Evolutionary conservation across 2,888 invertebrate genomes (phyloP).

Genomic region (Aromia moschata): DNA sequence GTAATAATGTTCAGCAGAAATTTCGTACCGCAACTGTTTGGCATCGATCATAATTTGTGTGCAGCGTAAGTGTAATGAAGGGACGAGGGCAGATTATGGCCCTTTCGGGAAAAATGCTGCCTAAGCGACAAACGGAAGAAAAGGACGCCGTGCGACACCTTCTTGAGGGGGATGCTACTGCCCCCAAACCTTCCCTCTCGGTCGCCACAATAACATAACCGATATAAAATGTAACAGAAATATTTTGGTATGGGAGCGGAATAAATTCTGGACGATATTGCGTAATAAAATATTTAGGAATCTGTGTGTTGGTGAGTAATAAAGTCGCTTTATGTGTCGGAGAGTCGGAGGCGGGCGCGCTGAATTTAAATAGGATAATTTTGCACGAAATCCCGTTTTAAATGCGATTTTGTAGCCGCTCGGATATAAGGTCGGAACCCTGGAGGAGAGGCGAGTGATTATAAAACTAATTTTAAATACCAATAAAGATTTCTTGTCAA

Average conservation of each 20-base stretch:
- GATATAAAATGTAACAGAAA: conserved; percentile 29
- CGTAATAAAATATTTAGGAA: conserved; percentile 27
- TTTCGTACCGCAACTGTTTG: too few relatives aligned
- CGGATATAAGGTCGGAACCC: too few relatives aligned
- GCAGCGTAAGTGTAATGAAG: too few relatives aligned
- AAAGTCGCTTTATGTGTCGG: conserved; percentile 19
- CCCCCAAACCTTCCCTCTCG: conserved; percentile 16
- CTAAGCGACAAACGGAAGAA: neutral
- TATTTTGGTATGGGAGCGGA: conserved; percentile 22
- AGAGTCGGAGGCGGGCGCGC: neutral
- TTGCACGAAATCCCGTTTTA: neutral
- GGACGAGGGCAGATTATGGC: too few relatives aligned
- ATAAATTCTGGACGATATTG: conserved; percentile 21
- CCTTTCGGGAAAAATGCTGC: too few relatives aligned
- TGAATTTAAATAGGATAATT: conserved; percentile 17
- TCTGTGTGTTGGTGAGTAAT: conserved; percentile 12
- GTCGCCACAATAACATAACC: conserved; percentile 24
- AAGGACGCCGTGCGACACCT: conserved; percentile 27
- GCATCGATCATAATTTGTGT: too few relatives aligned
- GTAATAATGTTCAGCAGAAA: too few relatives aligned
- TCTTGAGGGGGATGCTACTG: conserved; percentile 28
- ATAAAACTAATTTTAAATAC: too few relatives aligned
- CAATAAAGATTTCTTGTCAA: too few relatives aligned
- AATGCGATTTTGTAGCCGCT: neutral
- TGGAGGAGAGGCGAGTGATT: too few relatives aligned